Evolutionary conservation across 2,888 invertebrate genomes (phyloP).

Genomic region (Standfussiana lucernea): DNA sequence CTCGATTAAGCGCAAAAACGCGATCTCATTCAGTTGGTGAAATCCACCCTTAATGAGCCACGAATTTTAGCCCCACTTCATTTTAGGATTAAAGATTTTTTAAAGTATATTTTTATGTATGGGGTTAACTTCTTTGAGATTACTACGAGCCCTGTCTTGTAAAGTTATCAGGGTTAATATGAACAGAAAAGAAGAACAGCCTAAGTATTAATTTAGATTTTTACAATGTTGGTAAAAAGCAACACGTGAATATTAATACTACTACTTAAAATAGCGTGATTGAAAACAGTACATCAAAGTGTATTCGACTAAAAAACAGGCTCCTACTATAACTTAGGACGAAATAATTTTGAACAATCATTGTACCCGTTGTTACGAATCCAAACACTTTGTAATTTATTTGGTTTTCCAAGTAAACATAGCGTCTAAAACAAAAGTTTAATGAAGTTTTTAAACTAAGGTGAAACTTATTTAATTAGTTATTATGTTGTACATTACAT

Average conservation of each 20-base stretch:
- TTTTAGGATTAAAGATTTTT: constrained; percentile 1
- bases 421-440: background rate
- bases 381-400: background rate
- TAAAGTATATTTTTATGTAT: background rate
- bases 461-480: too few relatives aligned
- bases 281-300: background rate
- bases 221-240: background rate
- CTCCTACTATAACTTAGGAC: background rate
- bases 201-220: background rate
- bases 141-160: background rate
- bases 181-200: background rate
- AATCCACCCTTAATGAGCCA: background rate
- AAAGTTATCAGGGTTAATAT: background rate
- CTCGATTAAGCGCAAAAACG: too few relatives aligned
- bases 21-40: too few relatives aligned
- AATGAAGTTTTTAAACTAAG: background rate
- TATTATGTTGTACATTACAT: too few relatives aligned
- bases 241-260: too few relatives aligned
- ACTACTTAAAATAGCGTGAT: background rate
- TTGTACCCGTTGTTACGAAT: background rate
- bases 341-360: background rate
- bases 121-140: background rate
- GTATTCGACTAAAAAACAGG: background rate
- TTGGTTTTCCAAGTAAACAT: background rate
- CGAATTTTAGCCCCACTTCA: background rate